Percentiles rank a stretch among this genome's conserved stretches.
Conservation (phyloP, 37 sponge, comb jelly and placozoan genomes). For the Haliclona indistincta region DNA sequence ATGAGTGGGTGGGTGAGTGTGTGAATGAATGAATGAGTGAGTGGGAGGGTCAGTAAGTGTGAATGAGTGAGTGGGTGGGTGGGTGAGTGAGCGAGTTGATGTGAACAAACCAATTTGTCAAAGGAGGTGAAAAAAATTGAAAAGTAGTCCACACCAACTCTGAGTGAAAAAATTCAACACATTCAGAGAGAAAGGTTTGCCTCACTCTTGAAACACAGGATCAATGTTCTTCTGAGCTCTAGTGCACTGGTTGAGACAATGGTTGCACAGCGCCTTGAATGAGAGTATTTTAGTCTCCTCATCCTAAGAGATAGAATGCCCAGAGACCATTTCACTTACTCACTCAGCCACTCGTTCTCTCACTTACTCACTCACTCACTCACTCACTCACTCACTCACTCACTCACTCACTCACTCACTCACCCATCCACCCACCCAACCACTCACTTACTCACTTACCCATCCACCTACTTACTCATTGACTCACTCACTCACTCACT, state of each 20-base stretch:
- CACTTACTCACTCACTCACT: too few relatives aligned
- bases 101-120: constrained; percentile 56
- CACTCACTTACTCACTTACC: too few relatives aligned
- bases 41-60: too few relatives aligned
- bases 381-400: neutral
- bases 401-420: neutral
- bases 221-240: neutral
- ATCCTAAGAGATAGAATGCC: neutral
- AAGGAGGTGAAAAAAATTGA: constrained; percentile 22
- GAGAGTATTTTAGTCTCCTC: constrained; percentile 9
- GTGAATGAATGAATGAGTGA: too few relatives aligned
- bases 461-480: too few relatives aligned
- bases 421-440: too few relatives aligned
- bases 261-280: constrained; percentile 20
- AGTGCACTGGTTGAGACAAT: constrained; percentile 22
- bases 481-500: too few relatives aligned
- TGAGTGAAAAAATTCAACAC: neutral
- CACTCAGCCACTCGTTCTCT: too few relatives aligned
- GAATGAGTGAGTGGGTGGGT: too few relatives aligned
- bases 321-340: neutral
- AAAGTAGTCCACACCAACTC: constrained; percentile 40
- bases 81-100: too few relatives aligned
- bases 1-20: too few relatives aligned
- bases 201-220: constrained; percentile 47
- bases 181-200: neutral